A percentile compares a stretch with the other conserved stretches of the same genome.
Conservation (phyloP, 2,888 invertebrate species). For the Rhagonycha fulva region DNA sequence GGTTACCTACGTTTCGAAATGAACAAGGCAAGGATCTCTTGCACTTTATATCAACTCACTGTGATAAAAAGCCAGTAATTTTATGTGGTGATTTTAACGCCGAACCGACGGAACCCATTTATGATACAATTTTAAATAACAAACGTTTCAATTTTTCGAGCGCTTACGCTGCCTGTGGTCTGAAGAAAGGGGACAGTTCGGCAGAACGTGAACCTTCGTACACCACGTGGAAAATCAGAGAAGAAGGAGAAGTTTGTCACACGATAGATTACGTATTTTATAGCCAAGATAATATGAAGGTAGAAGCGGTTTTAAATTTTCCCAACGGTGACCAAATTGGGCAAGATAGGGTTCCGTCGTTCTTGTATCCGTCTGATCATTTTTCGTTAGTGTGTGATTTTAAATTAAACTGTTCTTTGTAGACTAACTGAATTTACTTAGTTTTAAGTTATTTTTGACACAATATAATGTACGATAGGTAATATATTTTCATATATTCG, state of each 20-base stretch:
- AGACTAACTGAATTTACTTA: neutral
- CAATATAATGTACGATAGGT: neutral
- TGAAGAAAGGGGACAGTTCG: conserved; percentile 34
- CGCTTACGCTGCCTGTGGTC: conserved; percentile 58
- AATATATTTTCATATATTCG: neutral
- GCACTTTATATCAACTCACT: conserved; percentile 59
- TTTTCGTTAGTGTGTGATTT: conserved; percentile 74
- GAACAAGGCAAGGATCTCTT: conserved; percentile 73
- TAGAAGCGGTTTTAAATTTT: conserved; percentile 61
- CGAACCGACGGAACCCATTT: conserved; percentile 72
- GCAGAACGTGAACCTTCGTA: conserved; percentile 66
- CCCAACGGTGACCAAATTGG: conserved; percentile 71
- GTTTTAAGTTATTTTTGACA: neutral
- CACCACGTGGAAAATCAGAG: conserved; percentile 78
- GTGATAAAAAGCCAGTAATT: conserved; percentile 62
- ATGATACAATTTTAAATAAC: conserved; percentile 61
- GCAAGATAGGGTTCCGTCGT: conserved; percentile 67
- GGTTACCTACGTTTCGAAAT: conserved; percentile 68
- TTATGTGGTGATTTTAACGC: conserved; percentile 80
- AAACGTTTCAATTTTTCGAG: conserved; percentile 55
- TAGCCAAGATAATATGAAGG: conserved; percentile 60
- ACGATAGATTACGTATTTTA: conserved; percentile 79
- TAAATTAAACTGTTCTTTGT: conserved; percentile 28
- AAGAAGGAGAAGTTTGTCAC: conserved; percentile 71
- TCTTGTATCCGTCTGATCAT: conserved; percentile 76